Evolutionary conservation across 2,888 invertebrate species (phyloP), one percentile per base, ranked within the genome.

Genomic region (Galerucella pusilla): DNA sequence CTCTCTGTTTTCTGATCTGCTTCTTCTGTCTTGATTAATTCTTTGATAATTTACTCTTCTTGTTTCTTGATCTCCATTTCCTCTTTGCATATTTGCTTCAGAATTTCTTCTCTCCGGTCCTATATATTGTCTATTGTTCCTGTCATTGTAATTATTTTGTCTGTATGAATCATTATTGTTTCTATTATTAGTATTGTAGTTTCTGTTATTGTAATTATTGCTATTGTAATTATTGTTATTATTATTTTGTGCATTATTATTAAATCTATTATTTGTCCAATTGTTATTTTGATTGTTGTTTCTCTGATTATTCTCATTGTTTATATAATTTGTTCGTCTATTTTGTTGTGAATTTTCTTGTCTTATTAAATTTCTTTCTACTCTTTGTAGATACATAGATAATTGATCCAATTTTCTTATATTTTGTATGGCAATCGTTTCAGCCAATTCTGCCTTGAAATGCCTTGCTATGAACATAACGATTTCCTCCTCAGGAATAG

Each of bases 1-100:
- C 46, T 46, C 46, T 57, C 57, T 57, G 57, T 57, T 57, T 16
- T 57, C 57, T 16, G 57, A 57, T 57, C 57, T n/a, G 57, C 57
- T 57, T 57, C 57, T 57, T 57, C 16, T 16, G 46, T 46, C 46
- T 46, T 46, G 46, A 46, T 46, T 46, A 16, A 57, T 57, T 57
- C n/a, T 16, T 57, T 57, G 57, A 57, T 57, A 16, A 57, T 57
- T n/a, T 16, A 57, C 57, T 57, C 12, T 57, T 16, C 57, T 57
- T 16, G n/a, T 57, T 16, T 57, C n/a, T 16, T 16, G 57, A 57
- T 16, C 16, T 57, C 16, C 7, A 57, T 57, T 16, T 16, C 14
- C 16, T n/a, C n/a, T 57, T 57, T 57, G 57, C 5, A 57, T 57
- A 9, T 57, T 57, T 57, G 6, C 57, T 16, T 57, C 57, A 16